Conservation (phyloP, 2,113 vertebrate genomes). For the Ciconia maguari region DNA sequence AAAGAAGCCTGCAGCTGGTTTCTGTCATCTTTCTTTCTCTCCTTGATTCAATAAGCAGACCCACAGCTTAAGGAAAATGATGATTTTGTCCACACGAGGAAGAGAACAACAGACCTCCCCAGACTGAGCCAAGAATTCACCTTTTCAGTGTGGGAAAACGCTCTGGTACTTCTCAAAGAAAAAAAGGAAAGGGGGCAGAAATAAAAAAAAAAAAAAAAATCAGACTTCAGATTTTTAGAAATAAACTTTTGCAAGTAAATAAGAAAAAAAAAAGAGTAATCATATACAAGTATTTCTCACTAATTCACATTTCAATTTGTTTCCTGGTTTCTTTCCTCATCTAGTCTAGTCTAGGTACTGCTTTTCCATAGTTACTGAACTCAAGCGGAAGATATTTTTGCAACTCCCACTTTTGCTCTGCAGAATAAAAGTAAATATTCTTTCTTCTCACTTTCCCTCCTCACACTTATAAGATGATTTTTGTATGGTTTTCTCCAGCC, state of each 20-base stretch:
- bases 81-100: neutral
- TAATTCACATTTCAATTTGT: neutral
- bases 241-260: neutral
- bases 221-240: neutral
- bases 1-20: slow-evolving; percentile 10
- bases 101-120: neutral
- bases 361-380: neutral
- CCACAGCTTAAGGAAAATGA: neutral
- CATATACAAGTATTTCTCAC: neutral
- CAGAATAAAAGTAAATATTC: neutral
- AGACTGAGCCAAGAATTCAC: neutral
- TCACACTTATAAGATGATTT: neutral
- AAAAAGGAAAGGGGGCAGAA: neutral
- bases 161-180: neutral
- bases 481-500: neutral
- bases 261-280: neutral
- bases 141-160: neutral
- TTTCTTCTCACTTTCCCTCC: neutral
- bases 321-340: neutral
- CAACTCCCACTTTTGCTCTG: neutral
- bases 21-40: slow-evolving; percentile 24
- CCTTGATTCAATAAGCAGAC: slow-evolving; percentile 3
- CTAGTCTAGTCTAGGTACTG: neutral
- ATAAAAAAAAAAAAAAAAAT: neutral
- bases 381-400: neutral